Conservation (phyloP, 2,888 invertebrate species). For the Dasysyrphus tricinctus region DNA sequence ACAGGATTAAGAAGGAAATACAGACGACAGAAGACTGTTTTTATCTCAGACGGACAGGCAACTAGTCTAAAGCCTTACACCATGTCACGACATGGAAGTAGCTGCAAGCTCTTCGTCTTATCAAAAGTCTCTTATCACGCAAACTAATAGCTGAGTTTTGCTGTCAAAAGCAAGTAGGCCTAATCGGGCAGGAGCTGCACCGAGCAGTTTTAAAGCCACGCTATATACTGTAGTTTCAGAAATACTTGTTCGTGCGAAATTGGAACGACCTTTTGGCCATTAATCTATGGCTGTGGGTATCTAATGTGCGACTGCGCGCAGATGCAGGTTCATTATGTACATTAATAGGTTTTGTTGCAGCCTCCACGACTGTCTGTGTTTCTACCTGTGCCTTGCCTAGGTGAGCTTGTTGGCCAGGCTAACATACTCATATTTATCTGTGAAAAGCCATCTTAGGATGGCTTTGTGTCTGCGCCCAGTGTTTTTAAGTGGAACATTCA, state of each 20-base stretch:
- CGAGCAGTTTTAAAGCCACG: background rate
- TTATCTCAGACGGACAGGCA: conserved; percentile 39
- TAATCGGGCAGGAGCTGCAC: conserved; percentile 33
- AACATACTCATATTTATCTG: conserved; percentile 54
- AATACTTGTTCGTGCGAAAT: conserved; percentile 65
- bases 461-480: conserved; percentile 47
- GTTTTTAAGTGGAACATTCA: conserved; percentile 75
- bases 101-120: conserved; percentile 53
- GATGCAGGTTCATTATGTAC: conserved; percentile 48
- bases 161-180: conserved; percentile 48
- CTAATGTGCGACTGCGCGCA: conserved; percentile 29
- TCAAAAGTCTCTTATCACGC: conserved; percentile 62
- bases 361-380: conserved; percentile 3
- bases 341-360: conserved; percentile 51
- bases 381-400: conserved; percentile 22
- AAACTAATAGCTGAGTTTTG: conserved; percentile 69
- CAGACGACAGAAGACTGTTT: conserved; percentile 17
- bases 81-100: conserved; percentile 58
- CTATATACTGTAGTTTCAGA: conserved; percentile 12
- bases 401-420: conserved; percentile 47
- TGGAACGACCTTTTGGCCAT: conserved; percentile 72
- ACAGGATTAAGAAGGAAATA: conserved; percentile 39
- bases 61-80: conserved; percentile 29
- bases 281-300: conserved; percentile 31
- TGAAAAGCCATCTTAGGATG: conserved; percentile 43